Evolutionary conservation across 2,888 invertebrate genomes (phyloP).

Genomic region (Eugnorisma glareosa): DNA sequence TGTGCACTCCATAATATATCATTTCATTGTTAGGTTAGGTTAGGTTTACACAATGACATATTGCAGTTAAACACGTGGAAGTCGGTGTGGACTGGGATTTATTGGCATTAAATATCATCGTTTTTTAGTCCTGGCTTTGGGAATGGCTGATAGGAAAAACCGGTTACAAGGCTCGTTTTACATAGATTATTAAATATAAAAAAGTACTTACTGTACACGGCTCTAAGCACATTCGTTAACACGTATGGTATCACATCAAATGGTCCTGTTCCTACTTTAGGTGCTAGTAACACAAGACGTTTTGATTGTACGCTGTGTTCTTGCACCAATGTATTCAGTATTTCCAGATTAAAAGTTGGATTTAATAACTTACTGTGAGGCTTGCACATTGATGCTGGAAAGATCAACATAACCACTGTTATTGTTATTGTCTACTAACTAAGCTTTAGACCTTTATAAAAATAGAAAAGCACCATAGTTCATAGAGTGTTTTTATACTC

Average conservation of each 20-base stretch:
- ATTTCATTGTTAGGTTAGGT: too few relatives aligned
- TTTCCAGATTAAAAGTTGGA: conserved; percentile 70
- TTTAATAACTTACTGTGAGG: conserved; percentile 70
- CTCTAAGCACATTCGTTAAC: conserved; percentile 56
- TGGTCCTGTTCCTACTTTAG: conserved; percentile 56
- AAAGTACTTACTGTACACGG: conserved; percentile 70
- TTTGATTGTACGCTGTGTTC: conserved; percentile 66
- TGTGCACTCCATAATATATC: too few relatives aligned
- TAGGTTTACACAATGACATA: too few relatives aligned
- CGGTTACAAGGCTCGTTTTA: too few relatives aligned
- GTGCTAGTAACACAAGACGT: conserved; percentile 56
- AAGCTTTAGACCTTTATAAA: background rate
- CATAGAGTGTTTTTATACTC: too few relatives aligned
- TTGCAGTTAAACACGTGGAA: too few relatives aligned
- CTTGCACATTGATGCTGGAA: conserved; percentile 67
- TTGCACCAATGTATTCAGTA: conserved; percentile 65
- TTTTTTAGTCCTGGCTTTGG: too few relatives aligned
- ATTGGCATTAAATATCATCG: too few relatives aligned
- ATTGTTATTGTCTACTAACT: background rate
- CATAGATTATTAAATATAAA: too few relatives aligned
- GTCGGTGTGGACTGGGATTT: too few relatives aligned
- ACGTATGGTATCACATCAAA: conserved; percentile 67
- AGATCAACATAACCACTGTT: background rate
- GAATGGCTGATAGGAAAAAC: too few relatives aligned
- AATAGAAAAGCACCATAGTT: background rate